phyloP scores from a whole-genome alignment of 2,797 vertebrate genomes.

The Lutjanus campechanus region DNA sequence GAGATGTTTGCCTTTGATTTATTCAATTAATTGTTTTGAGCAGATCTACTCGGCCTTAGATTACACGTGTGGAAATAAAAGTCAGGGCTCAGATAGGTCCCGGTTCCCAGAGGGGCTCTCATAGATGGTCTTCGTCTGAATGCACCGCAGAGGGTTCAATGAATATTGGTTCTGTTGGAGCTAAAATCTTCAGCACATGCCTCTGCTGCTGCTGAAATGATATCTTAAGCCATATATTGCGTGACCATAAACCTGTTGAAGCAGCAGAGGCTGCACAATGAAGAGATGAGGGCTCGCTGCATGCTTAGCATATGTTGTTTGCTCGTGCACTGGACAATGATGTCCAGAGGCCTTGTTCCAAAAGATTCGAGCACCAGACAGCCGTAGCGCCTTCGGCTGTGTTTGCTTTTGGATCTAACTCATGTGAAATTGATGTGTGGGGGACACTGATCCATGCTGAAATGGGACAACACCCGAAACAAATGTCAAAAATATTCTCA shows the following conservation, averaged over 20 bases:
- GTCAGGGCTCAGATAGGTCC: conserved; percentile 23
- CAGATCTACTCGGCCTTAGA: conserved; percentile 60
- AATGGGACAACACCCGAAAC: conserved; percentile 77
- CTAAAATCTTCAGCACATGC: conserved; percentile 26
- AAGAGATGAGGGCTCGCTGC: conserved; percentile 9
- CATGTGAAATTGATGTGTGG: conserved; percentile 81
- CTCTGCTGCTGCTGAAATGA: conserved; percentile 28
- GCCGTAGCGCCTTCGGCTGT: conserved; percentile 65
- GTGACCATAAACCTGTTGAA: conserved; percentile 58
- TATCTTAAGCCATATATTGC: conserved; percentile 31
- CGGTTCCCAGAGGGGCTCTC: conserved; percentile 36
- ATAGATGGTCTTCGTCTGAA: conserved; percentile 41
- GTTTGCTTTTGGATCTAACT: conserved; percentile 75
- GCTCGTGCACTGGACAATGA: conserved; percentile 51
- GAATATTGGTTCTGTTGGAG: conserved; percentile 56
- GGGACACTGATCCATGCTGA: conserved; percentile 80
- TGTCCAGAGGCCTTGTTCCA: conserved; percentile 68
- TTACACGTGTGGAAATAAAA: conserved; percentile 69
- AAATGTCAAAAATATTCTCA: conserved; percentile 80
- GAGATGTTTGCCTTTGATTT: conserved; percentile 81
- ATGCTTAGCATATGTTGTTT: conserved; percentile 50
- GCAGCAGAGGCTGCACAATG: conserved; percentile 7
- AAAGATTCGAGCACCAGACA: conserved; percentile 65
- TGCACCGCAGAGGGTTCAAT: conserved; percentile 53
- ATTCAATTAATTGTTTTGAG: conserved; percentile 79